Percentiles rank a stretch among this genome's conserved stretches.
phyloP scores from a whole-genome alignment of 1,140 invertebrate species.

The Wasmannia auropunctata region DNA sequence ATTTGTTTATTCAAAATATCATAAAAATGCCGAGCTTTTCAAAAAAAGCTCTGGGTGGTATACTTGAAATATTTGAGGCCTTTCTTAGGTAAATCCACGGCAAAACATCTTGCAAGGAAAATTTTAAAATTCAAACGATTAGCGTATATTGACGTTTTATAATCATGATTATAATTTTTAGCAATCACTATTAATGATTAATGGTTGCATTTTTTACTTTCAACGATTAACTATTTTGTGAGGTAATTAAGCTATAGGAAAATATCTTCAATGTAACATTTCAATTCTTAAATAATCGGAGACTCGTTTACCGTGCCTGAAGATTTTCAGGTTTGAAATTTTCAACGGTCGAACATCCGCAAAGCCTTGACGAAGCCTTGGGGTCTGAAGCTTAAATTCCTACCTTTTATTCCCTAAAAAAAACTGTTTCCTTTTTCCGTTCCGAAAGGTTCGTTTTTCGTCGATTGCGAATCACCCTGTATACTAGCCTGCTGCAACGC shows the following conservation, averaged over 20 bases:
- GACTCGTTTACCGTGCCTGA: background rate
- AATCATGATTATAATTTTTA: too few species aligned
- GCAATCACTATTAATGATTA: background rate
- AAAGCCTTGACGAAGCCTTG: background rate
- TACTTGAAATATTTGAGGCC: background rate
- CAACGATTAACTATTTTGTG: background rate
- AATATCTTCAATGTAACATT: background rate
- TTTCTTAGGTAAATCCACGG: background rate
- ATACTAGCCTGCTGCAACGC: constrained; percentile 7
- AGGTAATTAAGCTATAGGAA: background rate
- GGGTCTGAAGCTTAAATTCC: background rate
- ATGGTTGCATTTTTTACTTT: background rate
- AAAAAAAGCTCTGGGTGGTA: background rate
- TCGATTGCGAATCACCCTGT: constrained; percentile 13
- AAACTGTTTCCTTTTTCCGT: background rate
- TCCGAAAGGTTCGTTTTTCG: background rate
- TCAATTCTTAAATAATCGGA: background rate
- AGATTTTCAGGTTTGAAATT: background rate
- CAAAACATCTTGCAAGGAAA: background rate
- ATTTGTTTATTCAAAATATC: too few species aligned
- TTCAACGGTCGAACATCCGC: background rate
- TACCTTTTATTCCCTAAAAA: background rate
- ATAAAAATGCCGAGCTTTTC: background rate
- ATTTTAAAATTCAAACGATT: background rate
- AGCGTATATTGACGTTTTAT: background rate